Percentiles rank a stretch among this genome's conserved stretches.
phyloP scores from a whole-genome alignment of 2,797 vertebrate species.

The Champsocephalus gunnari region DNA sequence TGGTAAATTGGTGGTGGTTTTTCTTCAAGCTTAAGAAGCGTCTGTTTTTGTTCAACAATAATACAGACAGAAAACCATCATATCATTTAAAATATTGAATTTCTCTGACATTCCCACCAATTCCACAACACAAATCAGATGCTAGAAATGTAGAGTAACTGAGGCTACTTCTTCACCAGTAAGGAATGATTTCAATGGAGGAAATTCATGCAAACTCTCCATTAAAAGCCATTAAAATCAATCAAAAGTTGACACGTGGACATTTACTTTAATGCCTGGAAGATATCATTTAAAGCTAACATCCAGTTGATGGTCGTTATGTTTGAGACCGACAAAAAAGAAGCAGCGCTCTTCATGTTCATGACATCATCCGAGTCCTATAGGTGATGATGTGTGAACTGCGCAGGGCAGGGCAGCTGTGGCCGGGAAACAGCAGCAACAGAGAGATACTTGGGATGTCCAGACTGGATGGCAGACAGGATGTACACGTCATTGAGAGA shows the following conservation, averaged over 20 bases:
- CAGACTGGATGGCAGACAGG: conserved; percentile 30
- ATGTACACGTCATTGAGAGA: background rate
- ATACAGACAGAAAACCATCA: background rate
- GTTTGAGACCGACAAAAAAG: conserved; percentile 27
- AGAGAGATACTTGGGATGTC: conserved; percentile 37
- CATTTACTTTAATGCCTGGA: conserved; percentile 29
- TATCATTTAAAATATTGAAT: background rate
- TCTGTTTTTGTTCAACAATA: background rate
- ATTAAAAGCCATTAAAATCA: background rate
- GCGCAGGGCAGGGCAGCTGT: conserved; percentile 66
- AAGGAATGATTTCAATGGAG: background rate
- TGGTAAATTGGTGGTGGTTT: background rate
- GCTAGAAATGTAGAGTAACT: no score
- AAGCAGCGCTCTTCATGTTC: conserved; percentile 24
- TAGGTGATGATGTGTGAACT: conserved; percentile 75
- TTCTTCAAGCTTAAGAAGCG: no score
- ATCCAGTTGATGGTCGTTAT: conserved; percentile 29
- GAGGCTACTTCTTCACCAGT: conserved; percentile 3
- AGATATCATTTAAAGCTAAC: conserved; percentile 36
- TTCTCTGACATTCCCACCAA: background rate
- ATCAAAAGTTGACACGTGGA: conserved; percentile 25
- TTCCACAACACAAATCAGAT: background rate
- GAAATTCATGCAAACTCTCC: background rate
- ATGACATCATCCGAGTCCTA: conserved; percentile 63
- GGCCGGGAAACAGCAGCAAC: conserved; percentile 36